A percentile compares a stretch with the other conserved stretches of the same genome.
Evolutionary conservation across 2,113 vertebrate genomes (phyloP).

Genomic region (Actinemys pallida): DNA sequence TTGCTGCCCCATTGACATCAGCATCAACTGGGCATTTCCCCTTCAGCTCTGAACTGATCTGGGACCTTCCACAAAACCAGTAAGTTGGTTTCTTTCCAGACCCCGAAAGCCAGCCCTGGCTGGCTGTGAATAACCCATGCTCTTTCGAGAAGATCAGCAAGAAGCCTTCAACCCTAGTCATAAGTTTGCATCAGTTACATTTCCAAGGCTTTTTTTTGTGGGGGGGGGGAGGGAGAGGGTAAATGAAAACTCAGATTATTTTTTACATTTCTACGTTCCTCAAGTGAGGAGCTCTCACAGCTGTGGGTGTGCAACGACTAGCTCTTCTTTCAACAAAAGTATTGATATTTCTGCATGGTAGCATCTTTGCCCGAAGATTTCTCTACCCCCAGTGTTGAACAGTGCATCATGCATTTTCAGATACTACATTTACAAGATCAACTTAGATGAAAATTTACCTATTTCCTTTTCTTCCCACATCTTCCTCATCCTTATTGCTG

Average conservation of each 20-base stretch:
- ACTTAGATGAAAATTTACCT: not conserved
- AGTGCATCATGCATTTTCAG: not conserved
- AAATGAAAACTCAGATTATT: not conserved
- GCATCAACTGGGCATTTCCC: not conserved
- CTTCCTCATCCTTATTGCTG: not conserved
- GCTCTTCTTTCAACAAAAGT: not conserved
- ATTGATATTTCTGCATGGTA: not conserved
- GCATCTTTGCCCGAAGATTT: not conserved
- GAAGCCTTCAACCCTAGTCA: not conserved
- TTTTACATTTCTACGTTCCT: not conserved
- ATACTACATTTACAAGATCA: not conserved
- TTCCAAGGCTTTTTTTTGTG: not conserved
- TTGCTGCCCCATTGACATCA: not conserved
- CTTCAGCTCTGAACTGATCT: not conserved
- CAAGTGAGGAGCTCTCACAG: not conserved
- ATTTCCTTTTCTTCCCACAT: not conserved
- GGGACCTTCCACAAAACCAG: not conserved
- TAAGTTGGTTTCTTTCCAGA: not conserved
- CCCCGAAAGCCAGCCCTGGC: not conserved
- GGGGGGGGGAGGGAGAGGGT: not conserved
- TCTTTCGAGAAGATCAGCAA: not conserved
- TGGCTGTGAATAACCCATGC: not conserved
- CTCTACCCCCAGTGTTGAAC: not conserved
- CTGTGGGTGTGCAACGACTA: not conserved
- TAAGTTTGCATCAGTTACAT: not conserved